Evolutionary conservation across 2,113 vertebrate genomes (phyloP).

Genomic region (Etheostoma spectabile): DNA sequence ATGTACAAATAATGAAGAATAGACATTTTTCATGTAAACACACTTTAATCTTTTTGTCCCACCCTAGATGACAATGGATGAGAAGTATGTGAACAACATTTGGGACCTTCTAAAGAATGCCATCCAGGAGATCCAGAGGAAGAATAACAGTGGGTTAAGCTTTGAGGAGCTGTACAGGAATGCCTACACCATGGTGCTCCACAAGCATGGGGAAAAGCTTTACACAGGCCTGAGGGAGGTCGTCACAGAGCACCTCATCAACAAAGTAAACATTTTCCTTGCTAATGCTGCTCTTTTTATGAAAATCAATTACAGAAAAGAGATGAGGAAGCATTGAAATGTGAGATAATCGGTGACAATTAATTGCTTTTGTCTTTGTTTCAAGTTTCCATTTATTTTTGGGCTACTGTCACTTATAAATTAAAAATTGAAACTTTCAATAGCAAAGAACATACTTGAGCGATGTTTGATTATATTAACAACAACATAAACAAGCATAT

Average conservation of each 20-base stretch:
- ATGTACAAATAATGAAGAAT: background rate
- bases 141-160: constrained; percentile 96
- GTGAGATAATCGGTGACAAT: background rate
- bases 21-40: background rate
- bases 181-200: constrained; percentile 97
- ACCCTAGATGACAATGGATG: constrained; percentile 97
- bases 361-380: background rate
- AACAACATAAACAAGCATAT: background rate
- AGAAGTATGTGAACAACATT: constrained; percentile 99
- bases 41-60: background rate
- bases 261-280: constrained; percentile 88
- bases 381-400: background rate
- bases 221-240: constrained; percentile 96
- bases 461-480: background rate
- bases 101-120: constrained; percentile 99
- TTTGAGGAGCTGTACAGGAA: constrained; percentile 97
- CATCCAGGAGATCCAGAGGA: constrained; percentile 98
- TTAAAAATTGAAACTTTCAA: background rate
- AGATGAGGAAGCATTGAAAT: background rate
- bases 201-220: constrained; percentile 96
- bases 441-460: background rate
- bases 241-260: constrained; percentile 96
- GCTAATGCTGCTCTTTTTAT: background rate
- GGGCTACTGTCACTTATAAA: background rate
- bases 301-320: background rate